These are phyloP conservation scores for Oreochromis aureus DNA, from an alignment of 2,113 vertebrate genomes.

Conservation along the genomic window DNA sequence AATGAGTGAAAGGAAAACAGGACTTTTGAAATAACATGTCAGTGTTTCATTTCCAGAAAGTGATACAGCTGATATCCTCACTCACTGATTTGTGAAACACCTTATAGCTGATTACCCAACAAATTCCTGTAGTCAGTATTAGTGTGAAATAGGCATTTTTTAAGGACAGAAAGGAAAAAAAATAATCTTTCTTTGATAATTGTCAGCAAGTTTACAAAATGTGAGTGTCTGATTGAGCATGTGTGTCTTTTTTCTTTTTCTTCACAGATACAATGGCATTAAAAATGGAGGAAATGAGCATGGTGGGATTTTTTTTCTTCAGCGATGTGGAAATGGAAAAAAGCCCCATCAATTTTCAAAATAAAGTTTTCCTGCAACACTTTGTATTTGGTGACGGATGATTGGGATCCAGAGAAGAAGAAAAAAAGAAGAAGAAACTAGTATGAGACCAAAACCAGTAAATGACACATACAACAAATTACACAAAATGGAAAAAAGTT, in stretches of 20 bases:
- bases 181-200: not conserved
- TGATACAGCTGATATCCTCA: not conserved
- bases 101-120: not conserved
- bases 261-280: not conserved
- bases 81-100: not conserved
- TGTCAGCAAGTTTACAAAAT: not conserved
- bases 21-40: conserved; percentile 12
- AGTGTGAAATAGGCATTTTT: not conserved
- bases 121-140: not conserved
- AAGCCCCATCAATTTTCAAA: not conserved
- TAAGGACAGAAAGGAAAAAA: not conserved
- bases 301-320: not conserved
- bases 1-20: not conserved
- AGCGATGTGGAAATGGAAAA: not conserved
- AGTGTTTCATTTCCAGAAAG: conserved; percentile 17
- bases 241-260: rapidly evolving
- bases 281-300: not conserved
- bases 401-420: rapidly evolving
- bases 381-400: rapidly evolving
- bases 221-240: not conserved
- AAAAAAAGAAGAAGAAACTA: not conserved
- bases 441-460: not conserved
- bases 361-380: not conserved
- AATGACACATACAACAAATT: not conserved
- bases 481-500: not conserved